Percentiles rank a stretch among this genome's conserved stretches.
Conservation (phyloP, 2,888 invertebrate genomes). For the Drosophila anceps region DNA sequence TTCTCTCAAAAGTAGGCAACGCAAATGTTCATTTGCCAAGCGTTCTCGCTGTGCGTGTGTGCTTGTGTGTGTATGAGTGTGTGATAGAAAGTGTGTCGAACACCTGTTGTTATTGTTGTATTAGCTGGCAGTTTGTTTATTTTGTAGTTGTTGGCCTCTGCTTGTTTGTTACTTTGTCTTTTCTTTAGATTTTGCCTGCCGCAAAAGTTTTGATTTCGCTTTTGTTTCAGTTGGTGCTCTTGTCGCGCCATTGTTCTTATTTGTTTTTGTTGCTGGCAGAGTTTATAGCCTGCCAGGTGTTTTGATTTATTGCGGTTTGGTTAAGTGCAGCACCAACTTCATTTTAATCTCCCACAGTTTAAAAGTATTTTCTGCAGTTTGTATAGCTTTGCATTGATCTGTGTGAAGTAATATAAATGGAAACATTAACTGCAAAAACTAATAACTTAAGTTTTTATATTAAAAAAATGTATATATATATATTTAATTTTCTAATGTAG, state of each 20-base stretch:
- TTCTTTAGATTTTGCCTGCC: slow-evolving; percentile 39
- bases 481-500: background rate
- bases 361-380: slow-evolving; percentile 36
- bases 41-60: slow-evolving; percentile 4
- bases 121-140: slow-evolving; percentile 34
- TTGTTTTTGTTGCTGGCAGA: slow-evolving; percentile 33
- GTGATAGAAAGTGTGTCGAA: slow-evolving; percentile 53
- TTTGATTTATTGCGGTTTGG: slow-evolving; percentile 78
- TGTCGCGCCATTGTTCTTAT: slow-evolving; percentile 25
- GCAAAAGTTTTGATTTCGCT: slow-evolving; percentile 61
- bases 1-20: slow-evolving; percentile 60
- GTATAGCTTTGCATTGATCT: slow-evolving; percentile 12
- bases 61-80: slow-evolving; percentile 11
- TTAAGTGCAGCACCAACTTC: slow-evolving; percentile 72
- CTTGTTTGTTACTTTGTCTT: slow-evolving; percentile 36
- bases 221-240: slow-evolving; percentile 38
- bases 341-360: slow-evolving; percentile 65
- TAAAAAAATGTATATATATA: background rate
- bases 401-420: background rate
- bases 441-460: background rate
- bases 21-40: slow-evolving; percentile 38
- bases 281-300: slow-evolving; percentile 64
- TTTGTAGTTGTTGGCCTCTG: background rate
- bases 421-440: background rate
- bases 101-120: slow-evolving; percentile 70